phyloP scores from a whole-genome alignment of 2,888 invertebrate genomes.

The Criorhina ranunculi region DNA sequence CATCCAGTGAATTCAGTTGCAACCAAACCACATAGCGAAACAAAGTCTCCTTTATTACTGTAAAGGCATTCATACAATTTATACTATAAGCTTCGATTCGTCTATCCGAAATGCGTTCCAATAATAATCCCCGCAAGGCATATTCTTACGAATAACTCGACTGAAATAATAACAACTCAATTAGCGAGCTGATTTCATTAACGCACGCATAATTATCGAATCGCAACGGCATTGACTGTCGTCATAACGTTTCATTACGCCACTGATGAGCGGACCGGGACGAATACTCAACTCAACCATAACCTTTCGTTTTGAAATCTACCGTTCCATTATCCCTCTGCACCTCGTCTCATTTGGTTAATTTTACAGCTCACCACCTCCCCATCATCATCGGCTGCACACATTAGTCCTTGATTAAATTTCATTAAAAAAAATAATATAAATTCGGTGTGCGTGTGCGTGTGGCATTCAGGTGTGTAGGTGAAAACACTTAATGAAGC shows the following conservation, averaged over 20 bases:
- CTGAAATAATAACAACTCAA: constrained; percentile 72
- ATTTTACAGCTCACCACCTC: constrained; percentile 59
- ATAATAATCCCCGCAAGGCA: constrained; percentile 4
- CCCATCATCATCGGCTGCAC: constrained; percentile 3
- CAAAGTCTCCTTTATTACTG: too few species aligned
- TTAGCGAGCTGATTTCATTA: constrained; percentile 72
- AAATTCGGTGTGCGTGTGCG: not conserved
- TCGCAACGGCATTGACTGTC: constrained; percentile 61
- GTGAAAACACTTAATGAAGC: constrained; percentile 61
- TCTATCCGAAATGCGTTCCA: constrained; percentile 20
- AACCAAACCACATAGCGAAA: too few species aligned
- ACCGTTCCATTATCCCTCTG: constrained; percentile 56
- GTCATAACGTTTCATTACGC: constrained; percentile 72
- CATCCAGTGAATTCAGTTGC: too few species aligned
- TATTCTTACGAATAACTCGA: constrained; percentile 47
- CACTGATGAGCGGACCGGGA: constrained; percentile 20
- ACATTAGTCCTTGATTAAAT: constrained; percentile 68
- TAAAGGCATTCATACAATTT: too few species aligned
- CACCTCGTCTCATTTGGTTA: constrained; percentile 74
- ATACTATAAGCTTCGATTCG: not conserved
- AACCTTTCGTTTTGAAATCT: constrained; percentile 14
- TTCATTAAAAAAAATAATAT: constrained; percentile 55
- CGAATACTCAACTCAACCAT: not conserved
- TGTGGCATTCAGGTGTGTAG: constrained; percentile 7
- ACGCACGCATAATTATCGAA: constrained; percentile 67